Percentiles rank a stretch among this genome's conserved stretches.
phyloP scores from a whole-genome alignment of 53 echinoderm and acorn worm genomes.

The Echinometra lucunter region DNA sequence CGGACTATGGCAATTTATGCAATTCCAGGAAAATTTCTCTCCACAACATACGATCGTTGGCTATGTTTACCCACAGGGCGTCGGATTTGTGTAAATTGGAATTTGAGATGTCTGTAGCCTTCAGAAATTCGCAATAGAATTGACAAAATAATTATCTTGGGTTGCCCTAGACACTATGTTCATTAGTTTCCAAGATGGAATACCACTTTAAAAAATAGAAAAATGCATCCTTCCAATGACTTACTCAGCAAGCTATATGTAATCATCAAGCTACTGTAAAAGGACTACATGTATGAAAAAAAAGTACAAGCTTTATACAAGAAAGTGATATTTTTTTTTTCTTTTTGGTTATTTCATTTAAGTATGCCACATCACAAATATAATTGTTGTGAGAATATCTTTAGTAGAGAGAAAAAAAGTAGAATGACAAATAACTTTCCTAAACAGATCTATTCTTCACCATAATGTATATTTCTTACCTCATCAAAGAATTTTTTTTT shows the following conservation, averaged over 20 bases:
- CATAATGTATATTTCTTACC: neutral
- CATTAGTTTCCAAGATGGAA: neutral
- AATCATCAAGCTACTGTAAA: too few relatives aligned
- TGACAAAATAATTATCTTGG: neutral
- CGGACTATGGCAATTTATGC: slow-evolving; percentile 43
- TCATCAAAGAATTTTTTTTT: too few relatives aligned
- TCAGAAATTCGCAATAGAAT: neutral
- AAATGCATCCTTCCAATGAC: neutral
- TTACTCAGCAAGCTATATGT: neutral
- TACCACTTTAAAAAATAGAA: neutral
- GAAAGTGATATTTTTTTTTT: neutral
- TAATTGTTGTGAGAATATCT: neutral
- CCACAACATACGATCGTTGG: neutral
- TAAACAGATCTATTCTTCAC: neutral
- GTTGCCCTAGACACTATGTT: neutral
- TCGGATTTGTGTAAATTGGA: slow-evolving; percentile 23
- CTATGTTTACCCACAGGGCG: neutral
- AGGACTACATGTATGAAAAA: too few relatives aligned
- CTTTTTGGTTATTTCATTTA: neutral
- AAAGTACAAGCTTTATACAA: too few relatives aligned
- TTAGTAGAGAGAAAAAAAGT: neutral
- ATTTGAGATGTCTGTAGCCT: neutral
- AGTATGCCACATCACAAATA: neutral
- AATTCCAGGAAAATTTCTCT: neutral
- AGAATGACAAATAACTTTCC: neutral